Conservation (phyloP, 92 coral and sea anemone species). For the Porites divaricata region DNA sequence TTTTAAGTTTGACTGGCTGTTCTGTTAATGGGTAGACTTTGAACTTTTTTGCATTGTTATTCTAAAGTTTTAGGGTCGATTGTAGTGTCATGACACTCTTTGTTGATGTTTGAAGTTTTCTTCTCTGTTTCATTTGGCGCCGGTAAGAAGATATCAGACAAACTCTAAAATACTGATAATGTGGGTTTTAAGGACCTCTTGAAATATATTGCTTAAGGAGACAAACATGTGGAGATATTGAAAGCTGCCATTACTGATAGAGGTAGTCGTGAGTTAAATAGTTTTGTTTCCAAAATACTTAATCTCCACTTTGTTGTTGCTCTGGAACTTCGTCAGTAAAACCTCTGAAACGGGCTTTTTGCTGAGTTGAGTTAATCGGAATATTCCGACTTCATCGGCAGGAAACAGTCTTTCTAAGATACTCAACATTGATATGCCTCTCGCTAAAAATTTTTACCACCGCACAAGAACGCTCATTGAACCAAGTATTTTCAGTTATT, state of each 20-base stretch:
- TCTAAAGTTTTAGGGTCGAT: not conserved
- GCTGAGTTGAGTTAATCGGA: not conserved
- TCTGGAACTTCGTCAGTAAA: not conserved
- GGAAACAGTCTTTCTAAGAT: not conserved
- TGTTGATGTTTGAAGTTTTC: not conserved
- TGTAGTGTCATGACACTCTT: not conserved
- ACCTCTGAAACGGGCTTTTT: not conserved
- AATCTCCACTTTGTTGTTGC: constrained; percentile 8
- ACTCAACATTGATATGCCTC: not conserved
- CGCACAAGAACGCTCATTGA: constrained; percentile 4
- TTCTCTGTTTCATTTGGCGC: constrained; percentile 25
- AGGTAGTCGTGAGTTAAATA: constrained; percentile 33
- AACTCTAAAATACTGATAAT: constrained; percentile 33
- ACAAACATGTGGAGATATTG: constrained; percentile 33
- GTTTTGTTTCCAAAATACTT: constrained; percentile 46
- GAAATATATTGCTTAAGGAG: constrained; percentile 27
- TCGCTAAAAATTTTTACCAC: not conserved
- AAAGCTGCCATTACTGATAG: constrained; percentile 40
- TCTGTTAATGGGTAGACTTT: too few relatives aligned
- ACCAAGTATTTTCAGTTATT: constrained; percentile 6
- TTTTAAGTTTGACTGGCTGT: not conserved
- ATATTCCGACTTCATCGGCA: not conserved
- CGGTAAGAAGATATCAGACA: constrained; percentile 41
- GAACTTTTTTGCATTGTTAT: not conserved
- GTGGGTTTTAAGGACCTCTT: constrained; percentile 22